Conservation (phyloP, 2,888 invertebrate species). For the Stenodera caucasica region DNA sequence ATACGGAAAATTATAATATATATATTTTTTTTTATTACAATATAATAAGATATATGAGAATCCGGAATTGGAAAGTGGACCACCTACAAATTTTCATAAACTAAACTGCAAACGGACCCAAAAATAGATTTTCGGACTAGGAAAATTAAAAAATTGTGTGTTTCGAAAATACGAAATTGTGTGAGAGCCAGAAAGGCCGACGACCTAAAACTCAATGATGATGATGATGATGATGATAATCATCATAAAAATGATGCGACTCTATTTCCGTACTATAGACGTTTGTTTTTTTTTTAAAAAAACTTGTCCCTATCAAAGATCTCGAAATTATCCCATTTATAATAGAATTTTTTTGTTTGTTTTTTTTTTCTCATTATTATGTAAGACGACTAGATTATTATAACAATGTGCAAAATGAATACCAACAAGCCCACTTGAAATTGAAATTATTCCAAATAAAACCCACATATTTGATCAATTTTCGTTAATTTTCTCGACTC, state of each 20-base stretch:
- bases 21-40: no score
- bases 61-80: background rate
- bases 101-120: background rate
- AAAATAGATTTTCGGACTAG: no score
- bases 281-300: no score
- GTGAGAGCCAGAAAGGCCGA: background rate
- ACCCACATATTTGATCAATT: background rate
- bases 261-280: slow-evolving; percentile 2
- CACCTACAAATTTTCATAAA: no score
- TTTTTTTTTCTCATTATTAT: background rate
- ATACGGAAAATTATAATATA: no score
- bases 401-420: slow-evolving; percentile 9
- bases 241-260: no score
- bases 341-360: background rate
- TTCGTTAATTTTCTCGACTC: background rate
- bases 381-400: background rate
- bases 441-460: background rate
- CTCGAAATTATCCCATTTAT: no score
- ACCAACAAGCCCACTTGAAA: slow-evolving; percentile 3
- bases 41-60: no score
- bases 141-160: no score
- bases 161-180: background rate
- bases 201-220: background rate
- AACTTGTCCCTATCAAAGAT: no score
- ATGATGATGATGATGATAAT: no score